Evolutionary conservation across 2,797 vertebrate genomes (phyloP).

Genomic region (Aplochiton taeniatus): DNA sequence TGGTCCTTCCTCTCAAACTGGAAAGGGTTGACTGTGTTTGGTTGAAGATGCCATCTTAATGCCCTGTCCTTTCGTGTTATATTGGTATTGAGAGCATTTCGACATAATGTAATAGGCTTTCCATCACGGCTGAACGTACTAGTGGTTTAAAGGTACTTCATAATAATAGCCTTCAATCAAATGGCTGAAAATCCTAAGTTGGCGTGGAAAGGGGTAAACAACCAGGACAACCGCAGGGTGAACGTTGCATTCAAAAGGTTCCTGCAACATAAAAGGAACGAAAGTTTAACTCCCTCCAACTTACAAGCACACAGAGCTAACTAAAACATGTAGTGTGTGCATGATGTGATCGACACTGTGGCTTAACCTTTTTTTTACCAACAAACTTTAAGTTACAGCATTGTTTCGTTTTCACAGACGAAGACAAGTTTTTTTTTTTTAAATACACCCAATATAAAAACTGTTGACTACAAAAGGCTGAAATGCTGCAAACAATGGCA

Average conservation of each 20-base stretch:
- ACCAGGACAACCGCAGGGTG: slow-evolving; percentile 5
- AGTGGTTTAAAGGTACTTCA: slow-evolving; percentile 7
- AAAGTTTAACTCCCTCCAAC: too few relatives aligned
- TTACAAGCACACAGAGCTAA: too few relatives aligned
- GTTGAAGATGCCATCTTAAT: slow-evolving; percentile 44
- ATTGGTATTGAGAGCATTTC: neutral
- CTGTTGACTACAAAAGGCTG: too few relatives aligned
- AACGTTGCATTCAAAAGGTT: neutral
- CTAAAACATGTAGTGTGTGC: too few relatives aligned
- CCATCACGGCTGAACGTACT: slow-evolving; percentile 9
- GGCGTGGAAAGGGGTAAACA: neutral
- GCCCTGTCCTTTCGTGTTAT: slow-evolving; percentile 35
- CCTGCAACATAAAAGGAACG: neutral
- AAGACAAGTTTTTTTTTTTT: too few relatives aligned
- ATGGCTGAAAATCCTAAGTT: neutral
- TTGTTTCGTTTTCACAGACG: too few relatives aligned
- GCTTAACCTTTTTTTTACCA: too few relatives aligned
- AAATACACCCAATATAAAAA: too few relatives aligned
- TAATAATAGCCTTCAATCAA: slow-evolving; percentile 10
- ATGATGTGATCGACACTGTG: too few relatives aligned
- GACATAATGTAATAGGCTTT: slow-evolving; percentile 20
- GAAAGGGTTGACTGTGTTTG: slow-evolving; percentile 8
- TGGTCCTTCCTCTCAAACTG: slow-evolving; percentile 12
- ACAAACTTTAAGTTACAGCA: too few relatives aligned
- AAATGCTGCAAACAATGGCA: too few relatives aligned